phyloP scores from a whole-genome alignment of 2,888 invertebrate genomes.

The Xanthorhoe spadicearia region DNA sequence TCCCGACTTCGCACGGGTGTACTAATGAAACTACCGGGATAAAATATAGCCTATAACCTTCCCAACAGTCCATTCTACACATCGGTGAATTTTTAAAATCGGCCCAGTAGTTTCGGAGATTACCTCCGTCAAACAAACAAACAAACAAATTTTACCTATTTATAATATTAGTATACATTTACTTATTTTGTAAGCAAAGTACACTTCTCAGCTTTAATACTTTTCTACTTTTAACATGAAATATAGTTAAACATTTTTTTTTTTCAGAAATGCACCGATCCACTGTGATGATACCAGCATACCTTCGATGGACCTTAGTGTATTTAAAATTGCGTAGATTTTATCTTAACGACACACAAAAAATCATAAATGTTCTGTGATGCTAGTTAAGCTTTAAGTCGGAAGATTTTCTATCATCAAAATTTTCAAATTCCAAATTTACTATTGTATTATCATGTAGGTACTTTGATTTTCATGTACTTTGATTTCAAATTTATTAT shows the following conservation, averaged over 20 bases:
- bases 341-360: constrained; percentile 27
- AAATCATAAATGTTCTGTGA: constrained; percentile 49
- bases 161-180: too few relatives aligned
- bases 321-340: constrained; percentile 81
- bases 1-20: too few relatives aligned
- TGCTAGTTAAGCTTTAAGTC: constrained; percentile 37
- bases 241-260: neutral
- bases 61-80: too few relatives aligned
- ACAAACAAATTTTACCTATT: too few relatives aligned
- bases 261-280: constrained; percentile 86
- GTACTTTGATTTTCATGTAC: too few relatives aligned
- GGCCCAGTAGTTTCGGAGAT: too few relatives aligned
- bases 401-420: constrained; percentile 25
- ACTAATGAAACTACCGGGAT: too few relatives aligned
- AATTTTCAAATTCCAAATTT: neutral
- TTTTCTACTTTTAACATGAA: neutral
- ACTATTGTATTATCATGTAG: too few relatives aligned
- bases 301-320: constrained; percentile 86
- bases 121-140: too few relatives aligned
- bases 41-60: too few relatives aligned
- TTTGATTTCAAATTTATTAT: neutral
- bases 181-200: too few relatives aligned
- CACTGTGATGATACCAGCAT: constrained; percentile 85
- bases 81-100: too few relatives aligned
- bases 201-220: neutral